Base-by-base conservation (phyloP, 2,797 vertebrate species). In the Fringilla coelebs region DNA sequence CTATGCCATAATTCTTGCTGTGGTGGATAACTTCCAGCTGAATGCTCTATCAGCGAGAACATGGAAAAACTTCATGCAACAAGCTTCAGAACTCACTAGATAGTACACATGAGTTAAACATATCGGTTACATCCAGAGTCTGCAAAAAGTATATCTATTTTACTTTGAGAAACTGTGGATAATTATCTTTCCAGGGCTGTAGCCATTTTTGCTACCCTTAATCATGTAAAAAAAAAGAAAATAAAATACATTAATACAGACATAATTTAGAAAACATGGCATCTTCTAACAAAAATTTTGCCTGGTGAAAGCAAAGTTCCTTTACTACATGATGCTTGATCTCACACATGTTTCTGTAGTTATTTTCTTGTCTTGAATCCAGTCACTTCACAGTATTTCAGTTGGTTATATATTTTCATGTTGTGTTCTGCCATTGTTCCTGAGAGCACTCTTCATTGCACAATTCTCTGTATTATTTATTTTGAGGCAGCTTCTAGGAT, bases 391-490 rank as follows among this genome's bases (percentile, higher is more conserved):
- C 36, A 45, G 41, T 73, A 62, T 75, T 91, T 80, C 68, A 71
- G n/a, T 38, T 78, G 82, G 32, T 68, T 91, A 8, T 32, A 25
- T 79, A 19, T 86, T 79, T 94, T 91, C 18, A 13, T 75, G 55
- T 81, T 40, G 25, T 66, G 62, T 62, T 66, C 88, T 90, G 83
- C 88, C 70, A 78, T 73, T 75, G 67, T 63, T 93, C 48, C 88
- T 1, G 0, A 91, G 54, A 94, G 66, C 52, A 81, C 49, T 34
- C 43, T 73, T 60, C 60, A 36, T 90, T 96, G 85, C 93, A 84
- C 83, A 94, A 94, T 73, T 86, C n/a, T 81, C 83, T 29, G 57
- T 73, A 41, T 78, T 94, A 94, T 84, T 95, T 94, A 90, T 85
- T 91, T 88, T 78, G 74, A 90, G 48, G 48, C 79, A 86, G 73